Evolutionary conservation across 1,140 invertebrate species (phyloP).

Genomic region (Pseudachorutes palmiensis): DNA sequence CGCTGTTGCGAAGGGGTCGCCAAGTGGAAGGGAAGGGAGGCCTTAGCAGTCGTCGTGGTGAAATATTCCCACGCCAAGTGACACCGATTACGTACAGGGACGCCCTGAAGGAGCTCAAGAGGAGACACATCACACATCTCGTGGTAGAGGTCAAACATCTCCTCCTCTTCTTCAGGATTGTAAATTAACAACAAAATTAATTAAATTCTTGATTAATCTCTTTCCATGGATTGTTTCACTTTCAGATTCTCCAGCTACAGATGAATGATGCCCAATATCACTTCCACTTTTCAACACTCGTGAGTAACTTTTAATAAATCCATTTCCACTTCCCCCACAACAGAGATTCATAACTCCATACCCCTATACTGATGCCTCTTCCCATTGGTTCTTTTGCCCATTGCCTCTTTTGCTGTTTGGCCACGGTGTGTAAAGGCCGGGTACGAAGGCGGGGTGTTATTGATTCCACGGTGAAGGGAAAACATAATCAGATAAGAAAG

Average conservation of each 20-base stretch:
- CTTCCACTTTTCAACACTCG: constrained; percentile 86
- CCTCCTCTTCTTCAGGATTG: constrained; percentile 68
- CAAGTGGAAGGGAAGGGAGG: constrained; percentile 36
- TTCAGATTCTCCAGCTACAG: constrained; percentile 79
- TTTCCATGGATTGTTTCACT: too few relatives aligned
- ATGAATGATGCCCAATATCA: constrained; percentile 91
- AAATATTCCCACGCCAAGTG: constrained; percentile 75
- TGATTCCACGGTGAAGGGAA: too few relatives aligned
- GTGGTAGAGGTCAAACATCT: constrained; percentile 73
- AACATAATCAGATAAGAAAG: too few relatives aligned
- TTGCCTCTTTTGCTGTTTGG: too few relatives aligned
- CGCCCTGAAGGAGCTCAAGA: constrained; percentile 66
- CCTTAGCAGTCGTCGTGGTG: constrained; percentile 42
- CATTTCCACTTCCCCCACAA: neutral
- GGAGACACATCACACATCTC: constrained; percentile 72
- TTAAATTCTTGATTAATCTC: neutral
- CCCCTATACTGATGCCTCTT: too few relatives aligned
- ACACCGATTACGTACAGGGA: constrained; percentile 64
- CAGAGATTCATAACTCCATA: too few relatives aligned
- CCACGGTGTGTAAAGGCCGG: too few relatives aligned
- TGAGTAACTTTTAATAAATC: constrained; percentile 53
- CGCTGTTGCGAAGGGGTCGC: constrained; percentile 62
- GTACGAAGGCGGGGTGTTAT: too few relatives aligned
- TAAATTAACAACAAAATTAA: constrained; percentile 47
- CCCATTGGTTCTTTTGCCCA: too few relatives aligned